Conservation (phyloP, 92 coral and sea anemone genomes). For the Palythoa heliodiscus region DNA sequence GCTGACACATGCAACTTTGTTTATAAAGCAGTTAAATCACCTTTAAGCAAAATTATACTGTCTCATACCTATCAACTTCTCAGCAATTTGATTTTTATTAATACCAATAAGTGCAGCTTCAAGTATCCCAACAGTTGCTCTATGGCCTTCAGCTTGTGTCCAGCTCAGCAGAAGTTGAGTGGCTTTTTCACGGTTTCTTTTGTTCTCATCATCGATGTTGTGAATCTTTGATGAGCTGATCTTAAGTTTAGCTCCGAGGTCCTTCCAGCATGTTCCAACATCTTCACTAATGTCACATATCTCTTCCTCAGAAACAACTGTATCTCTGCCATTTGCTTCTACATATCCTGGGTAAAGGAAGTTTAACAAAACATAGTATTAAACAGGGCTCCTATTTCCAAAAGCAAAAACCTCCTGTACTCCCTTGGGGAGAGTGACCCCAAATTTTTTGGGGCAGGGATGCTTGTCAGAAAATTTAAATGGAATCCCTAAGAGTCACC, state of each 20-base stretch:
- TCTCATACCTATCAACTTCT: conserved; percentile 60
- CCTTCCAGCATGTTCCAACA: conserved; percentile 79
- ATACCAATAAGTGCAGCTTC: conserved; percentile 60
- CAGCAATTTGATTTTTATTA: conserved; percentile 73
- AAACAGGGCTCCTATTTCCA: no score
- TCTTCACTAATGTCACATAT: conserved; percentile 73
- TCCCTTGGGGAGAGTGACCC: no score
- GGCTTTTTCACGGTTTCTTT: conserved; percentile 69
- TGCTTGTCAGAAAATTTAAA: no score
- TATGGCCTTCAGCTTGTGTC: conserved; percentile 60
- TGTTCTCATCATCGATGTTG: conserved; percentile 71
- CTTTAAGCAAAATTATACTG: no score
- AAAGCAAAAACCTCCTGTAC: no score
- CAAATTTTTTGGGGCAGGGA: no score
- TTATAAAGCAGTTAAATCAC: no score
- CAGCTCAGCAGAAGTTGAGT: conserved; percentile 65
- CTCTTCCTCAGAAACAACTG: conserved; percentile 58
- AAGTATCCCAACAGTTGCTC: conserved; percentile 67
- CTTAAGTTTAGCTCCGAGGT: conserved; percentile 68
- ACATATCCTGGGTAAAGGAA: background rate
- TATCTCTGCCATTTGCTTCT: conserved; percentile 6
- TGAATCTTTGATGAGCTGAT: conserved; percentile 62
- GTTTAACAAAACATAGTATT: background rate
- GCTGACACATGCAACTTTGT: no score
- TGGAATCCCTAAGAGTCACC: no score